phyloP scores from a whole-genome alignment of 1,140 invertebrate genomes.

The Neuroterus valhalla region DNA sequence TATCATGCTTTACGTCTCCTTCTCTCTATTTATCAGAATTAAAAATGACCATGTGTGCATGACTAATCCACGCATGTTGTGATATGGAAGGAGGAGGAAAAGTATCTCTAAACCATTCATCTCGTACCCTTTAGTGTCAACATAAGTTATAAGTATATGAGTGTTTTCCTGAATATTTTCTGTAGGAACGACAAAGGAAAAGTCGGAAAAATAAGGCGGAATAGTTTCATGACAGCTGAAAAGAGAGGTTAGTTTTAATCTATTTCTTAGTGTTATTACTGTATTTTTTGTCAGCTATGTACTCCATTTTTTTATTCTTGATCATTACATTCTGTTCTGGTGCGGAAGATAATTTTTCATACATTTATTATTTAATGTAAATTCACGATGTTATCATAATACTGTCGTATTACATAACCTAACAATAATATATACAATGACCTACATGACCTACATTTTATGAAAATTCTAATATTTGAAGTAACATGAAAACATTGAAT shows the following conservation, averaged over 20 bases:
- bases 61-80: neutral
- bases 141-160: neutral
- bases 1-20: neutral
- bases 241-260: constrained; percentile 5
- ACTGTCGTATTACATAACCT: no score
- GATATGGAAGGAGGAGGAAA: constrained; percentile 22
- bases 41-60: neutral
- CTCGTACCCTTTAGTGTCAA: constrained; percentile 1
- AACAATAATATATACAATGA: no score
- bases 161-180: no score
- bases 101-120: neutral
- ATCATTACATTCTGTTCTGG: no score
- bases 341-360: no score
- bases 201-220: neutral
- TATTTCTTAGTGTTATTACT: neutral
- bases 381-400: no score
- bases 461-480: no score
- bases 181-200: no score
- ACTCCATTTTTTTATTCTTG: no score
- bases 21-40: neutral
- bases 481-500: no score
- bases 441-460: no score
- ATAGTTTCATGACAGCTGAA: neutral
- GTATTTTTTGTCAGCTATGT: neutral
- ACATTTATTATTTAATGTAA: no score